Percentiles rank a stretch among this genome's conserved stretches.
These are phyloP conservation scores for Barbus barbus DNA, from an alignment of 2,113 vertebrate species.

Conservation along the genomic window DNA sequence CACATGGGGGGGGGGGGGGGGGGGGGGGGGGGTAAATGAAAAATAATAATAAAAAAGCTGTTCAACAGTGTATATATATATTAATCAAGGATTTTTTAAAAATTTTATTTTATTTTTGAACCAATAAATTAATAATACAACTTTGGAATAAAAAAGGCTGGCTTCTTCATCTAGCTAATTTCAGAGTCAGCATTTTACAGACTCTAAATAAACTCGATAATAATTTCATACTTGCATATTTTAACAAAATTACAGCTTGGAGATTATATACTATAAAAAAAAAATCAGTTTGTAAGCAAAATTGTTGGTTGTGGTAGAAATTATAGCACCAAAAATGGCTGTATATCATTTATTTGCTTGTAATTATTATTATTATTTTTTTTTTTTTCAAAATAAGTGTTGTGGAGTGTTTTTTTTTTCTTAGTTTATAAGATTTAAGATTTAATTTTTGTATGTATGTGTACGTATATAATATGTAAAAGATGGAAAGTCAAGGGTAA, in stretches of 20 bases:
- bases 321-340: not conserved
- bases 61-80: not conserved
- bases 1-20: too few species aligned
- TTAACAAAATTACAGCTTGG: not conserved
- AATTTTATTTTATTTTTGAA: not conserved
- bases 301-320: not conserved
- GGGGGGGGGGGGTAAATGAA: too few species aligned
- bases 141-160: not conserved
- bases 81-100: not conserved
- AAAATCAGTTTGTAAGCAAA: not conserved
- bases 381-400: too few species aligned
- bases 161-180: not conserved
- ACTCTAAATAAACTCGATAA: not conserved
- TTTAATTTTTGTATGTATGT: too few species aligned
- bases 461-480: not conserved
- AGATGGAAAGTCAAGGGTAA: too few species aligned
- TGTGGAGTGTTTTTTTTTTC: too few species aligned
- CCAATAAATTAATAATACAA: not conserved
- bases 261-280: not conserved
- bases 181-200: not conserved
- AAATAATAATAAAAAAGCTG: too few species aligned
- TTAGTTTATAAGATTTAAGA: too few species aligned
- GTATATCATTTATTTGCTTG: too few species aligned
- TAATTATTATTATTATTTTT: too few species aligned
- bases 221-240: not conserved